phyloP scores from a whole-genome alignment of 2,888 invertebrate species.

The Orthosia gothica region DNA sequence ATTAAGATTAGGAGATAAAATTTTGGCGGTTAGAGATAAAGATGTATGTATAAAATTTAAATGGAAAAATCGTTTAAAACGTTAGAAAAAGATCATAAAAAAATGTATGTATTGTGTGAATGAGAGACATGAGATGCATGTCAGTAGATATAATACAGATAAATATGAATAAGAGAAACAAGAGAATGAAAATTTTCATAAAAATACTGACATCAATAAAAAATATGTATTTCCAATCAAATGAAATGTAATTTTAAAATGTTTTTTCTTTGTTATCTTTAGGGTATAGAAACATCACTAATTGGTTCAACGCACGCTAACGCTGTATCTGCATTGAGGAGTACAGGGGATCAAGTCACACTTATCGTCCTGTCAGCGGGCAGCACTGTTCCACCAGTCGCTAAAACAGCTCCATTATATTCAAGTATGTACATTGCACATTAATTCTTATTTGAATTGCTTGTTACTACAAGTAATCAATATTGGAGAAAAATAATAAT shows the following conservation, averaged over 20 bases:
- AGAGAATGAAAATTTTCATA: background rate
- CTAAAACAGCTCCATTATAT: constrained; percentile 85
- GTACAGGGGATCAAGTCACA: constrained; percentile 88
- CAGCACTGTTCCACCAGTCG: constrained; percentile 82
- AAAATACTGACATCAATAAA: background rate
- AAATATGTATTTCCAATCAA: background rate
- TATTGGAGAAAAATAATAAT: no score
- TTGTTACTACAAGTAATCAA: no score
- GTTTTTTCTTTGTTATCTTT: background rate
- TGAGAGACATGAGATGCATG: background rate
- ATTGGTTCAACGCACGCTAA: constrained; percentile 89
- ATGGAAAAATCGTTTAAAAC: background rate
- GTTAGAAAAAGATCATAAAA: background rate
- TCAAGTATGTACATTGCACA: constrained; percentile 79
- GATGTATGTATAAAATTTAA: constrained; percentile 80
- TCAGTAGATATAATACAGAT: no score
- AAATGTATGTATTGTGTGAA: background rate
- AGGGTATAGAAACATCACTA: constrained; percentile 89
- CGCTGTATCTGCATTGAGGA: constrained; percentile 87
- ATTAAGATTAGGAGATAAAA: constrained; percentile 89
- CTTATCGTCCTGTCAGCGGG: constrained; percentile 87
- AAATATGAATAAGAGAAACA: background rate
- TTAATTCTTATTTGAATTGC: no score
- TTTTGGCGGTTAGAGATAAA: constrained; percentile 89
- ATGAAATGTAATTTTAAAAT: background rate